Conservation (phyloP, 2,797 vertebrate species). For the Cynodonichthys magdalenae region DNA sequence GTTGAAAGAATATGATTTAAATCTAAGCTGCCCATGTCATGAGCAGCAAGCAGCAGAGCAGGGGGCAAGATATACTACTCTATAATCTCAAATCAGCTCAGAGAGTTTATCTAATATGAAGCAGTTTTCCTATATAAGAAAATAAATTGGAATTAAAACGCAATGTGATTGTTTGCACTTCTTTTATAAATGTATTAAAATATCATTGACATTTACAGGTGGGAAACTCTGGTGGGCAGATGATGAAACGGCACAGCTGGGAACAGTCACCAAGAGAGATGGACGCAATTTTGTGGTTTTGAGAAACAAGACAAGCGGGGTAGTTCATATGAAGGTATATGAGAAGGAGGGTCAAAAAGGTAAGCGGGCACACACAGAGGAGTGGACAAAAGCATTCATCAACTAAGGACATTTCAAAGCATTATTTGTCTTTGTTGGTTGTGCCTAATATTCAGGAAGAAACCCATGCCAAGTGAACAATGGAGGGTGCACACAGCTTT, state of each 20-base stretch:
- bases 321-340: constrained; percentile 97
- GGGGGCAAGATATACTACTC: constrained; percentile 16
- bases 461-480: constrained; percentile 95
- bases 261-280: constrained; percentile 93
- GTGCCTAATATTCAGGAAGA: constrained; percentile 82
- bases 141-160: not conserved
- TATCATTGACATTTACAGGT: constrained; percentile 77
- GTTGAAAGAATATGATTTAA: constrained; percentile 21
- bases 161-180: not conserved
- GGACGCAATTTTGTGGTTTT: constrained; percentile 87
- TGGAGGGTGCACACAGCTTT: constrained; percentile 96
- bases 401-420: not conserved
- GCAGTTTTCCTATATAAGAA: constrained; percentile 11
- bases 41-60: constrained; percentile 15
- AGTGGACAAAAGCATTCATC: not conserved
- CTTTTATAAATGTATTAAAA: not conserved
- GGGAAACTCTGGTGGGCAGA: constrained; percentile 98
- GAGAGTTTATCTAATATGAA: constrained; percentile 51
- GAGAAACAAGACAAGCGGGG: constrained; percentile 92
- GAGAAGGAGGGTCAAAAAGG: constrained; percentile 95
- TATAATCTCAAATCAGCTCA: constrained; percentile 51
- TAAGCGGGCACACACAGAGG: constrained; percentile 45
- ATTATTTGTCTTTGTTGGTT: constrained; percentile 8
- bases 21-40: constrained; percentile 22
- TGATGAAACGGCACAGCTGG: constrained; percentile 91